These are phyloP conservation scores for Halocynthia roretzi DNA, from an alignment of 23 tunicate genomes.

Conservation along the genomic window DNA sequence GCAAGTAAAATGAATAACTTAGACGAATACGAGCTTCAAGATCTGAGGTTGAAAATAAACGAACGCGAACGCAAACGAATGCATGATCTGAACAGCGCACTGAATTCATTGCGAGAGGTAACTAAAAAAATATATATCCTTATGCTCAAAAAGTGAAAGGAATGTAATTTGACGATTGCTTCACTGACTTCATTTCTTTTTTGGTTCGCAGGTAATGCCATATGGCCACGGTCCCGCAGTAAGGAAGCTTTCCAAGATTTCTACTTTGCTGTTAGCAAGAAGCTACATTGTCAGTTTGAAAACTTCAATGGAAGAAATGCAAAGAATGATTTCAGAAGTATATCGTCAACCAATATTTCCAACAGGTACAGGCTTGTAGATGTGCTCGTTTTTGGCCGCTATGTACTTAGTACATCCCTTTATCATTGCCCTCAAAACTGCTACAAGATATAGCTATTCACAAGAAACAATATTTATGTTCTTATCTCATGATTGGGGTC, in stretches of 20 bases:
- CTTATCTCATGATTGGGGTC: no score
- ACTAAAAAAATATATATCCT: not conserved
- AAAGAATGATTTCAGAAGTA: constrained; percentile 6
- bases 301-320: constrained; percentile 27
- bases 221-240: constrained; percentile 29
- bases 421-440: no score
- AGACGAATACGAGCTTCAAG: constrained; percentile 18
- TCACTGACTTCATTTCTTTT: not conserved
- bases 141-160: no score
- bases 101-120: constrained; percentile 32
- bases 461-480: no score
- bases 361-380: no score
- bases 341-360: not conserved
- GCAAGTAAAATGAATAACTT: constrained; percentile 20
- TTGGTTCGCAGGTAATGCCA: constrained; percentile 16
- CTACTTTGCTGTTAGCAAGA: constrained; percentile 30
- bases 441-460: no score
- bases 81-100: constrained; percentile 42
- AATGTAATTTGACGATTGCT: no score
- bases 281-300: constrained; percentile 31
- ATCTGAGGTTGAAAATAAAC: constrained; percentile 32
- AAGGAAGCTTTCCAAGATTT: constrained; percentile 32
- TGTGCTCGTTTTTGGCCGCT: no score
- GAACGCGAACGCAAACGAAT: constrained; percentile 42
- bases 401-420: no score